Base-by-base conservation (phyloP, 2,797 vertebrate species). In the Spondyliosoma cantharus region DNA sequence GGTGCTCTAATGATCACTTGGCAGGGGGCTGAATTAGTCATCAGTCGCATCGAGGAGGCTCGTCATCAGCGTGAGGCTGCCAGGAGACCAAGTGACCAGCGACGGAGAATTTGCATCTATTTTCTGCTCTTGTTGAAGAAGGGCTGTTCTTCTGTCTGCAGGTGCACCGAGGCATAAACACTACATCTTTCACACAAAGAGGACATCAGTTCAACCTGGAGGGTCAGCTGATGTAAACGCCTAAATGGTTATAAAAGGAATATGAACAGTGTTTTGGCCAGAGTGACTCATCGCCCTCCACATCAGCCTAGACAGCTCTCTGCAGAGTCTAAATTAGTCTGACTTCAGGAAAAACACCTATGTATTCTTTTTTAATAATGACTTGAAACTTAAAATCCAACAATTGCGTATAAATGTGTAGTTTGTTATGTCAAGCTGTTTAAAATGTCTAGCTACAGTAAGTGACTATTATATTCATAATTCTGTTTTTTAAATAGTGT, bases 151-250 rank as follows among this genome's bases (percentile, higher is more conserved):
- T 37, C 37, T 11, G 37, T 42, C 46, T 62, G 42, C 59, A 60
- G 65, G 50, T 57, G 5, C 46, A 58, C 25, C 5, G 17, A 37
- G n/a, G 24, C 12, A 54, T 61, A 69, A 61, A 61, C 57, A 42
- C 45, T 24, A 37, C 71, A 75, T 49, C 50, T 61, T 48, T 68
- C 9, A 76, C 43, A 80, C 8, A 20, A 76, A 78, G 46, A 78
- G 46, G 57, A 27, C 50, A 63, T 81, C 65, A 0, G 9, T 58
- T 60, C 48, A 64, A 32, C 22, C 22, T 29, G 11, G n/a, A 74
- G 61, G 58, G 6, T 14, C 42, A 48, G 43, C 13, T 52, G 29
- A 64, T n/a, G 25, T 57, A 12, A 12, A 72, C n/a, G 22, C 14
- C 52, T 24, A 52, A 71, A 58, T 22, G 42, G n/a, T 56, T 50